A percentile compares a stretch with the other conserved stretches of the same genome.
Evolutionary conservation across 2,888 invertebrate species (phyloP).

Genomic region (Zaprionus lineosus): DNA sequence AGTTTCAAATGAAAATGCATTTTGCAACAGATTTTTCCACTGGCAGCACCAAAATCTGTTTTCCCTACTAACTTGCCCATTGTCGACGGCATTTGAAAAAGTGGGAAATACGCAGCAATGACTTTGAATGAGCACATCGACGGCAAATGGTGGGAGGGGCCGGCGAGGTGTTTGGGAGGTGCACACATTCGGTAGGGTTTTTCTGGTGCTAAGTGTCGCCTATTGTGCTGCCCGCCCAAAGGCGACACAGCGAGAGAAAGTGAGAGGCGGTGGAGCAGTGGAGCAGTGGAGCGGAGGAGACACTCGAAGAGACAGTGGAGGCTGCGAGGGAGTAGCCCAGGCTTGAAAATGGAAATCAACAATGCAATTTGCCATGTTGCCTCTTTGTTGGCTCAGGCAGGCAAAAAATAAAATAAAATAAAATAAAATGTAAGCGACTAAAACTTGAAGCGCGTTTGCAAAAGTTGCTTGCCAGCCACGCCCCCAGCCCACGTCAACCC

Average conservation of each 20-base stretch:
- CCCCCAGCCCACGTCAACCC: constrained; percentile 10
- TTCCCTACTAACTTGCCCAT: constrained; percentile 39
- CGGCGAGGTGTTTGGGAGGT: constrained; percentile 5
- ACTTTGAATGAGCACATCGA: constrained; percentile 53
- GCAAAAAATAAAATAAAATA: constrained; percentile 11
- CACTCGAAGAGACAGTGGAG: constrained; percentile 33
- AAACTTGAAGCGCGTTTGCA: constrained; percentile 59
- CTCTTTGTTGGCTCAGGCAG: constrained; percentile 44
- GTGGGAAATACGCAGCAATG: constrained; percentile 70
- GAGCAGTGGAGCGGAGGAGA: constrained; percentile 1
- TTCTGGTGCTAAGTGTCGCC: constrained; percentile 63
- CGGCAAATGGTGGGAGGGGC: neutral
- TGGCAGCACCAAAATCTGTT: constrained; percentile 43
- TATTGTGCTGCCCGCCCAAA: neutral
- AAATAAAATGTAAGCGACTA: constrained; percentile 47
- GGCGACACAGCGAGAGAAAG: neutral
- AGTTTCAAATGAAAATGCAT: constrained; percentile 75
- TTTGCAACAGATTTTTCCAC: constrained; percentile 67
- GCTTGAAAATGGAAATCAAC: constrained; percentile 79
- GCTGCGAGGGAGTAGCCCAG: constrained; percentile 39
- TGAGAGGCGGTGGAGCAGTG: neutral
- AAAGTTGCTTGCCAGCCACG: constrained; percentile 55
- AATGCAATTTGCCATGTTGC: constrained; percentile 77
- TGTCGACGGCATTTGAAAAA: constrained; percentile 60
- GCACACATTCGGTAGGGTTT: constrained; percentile 57